Percentiles rank a stretch among this genome's conserved stretches.
phyloP scores from a whole-genome alignment of 2,113 vertebrate genomes.

The Lipotes vexillifer region DNA sequence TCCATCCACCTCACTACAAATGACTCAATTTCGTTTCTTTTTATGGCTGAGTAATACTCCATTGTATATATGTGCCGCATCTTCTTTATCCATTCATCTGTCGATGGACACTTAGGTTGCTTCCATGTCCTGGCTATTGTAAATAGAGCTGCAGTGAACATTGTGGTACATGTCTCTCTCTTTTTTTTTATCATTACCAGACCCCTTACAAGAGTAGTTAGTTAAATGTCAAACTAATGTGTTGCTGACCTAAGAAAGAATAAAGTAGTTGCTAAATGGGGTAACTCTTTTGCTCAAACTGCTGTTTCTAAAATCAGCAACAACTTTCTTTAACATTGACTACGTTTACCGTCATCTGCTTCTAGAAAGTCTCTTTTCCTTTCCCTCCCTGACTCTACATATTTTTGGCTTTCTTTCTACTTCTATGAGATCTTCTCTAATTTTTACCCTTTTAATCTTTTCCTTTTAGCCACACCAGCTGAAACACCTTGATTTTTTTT shows the following conservation, averaged over 20 bases:
- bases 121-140: too few relatives aligned
- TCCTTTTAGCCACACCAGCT: background rate
- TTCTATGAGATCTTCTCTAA: background rate
- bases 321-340: background rate
- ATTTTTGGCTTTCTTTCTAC: background rate
- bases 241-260: background rate
- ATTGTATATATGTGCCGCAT: too few relatives aligned
- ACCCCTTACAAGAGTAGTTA: background rate
- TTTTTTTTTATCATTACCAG: background rate
- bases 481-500: background rate
- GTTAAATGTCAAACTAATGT: background rate
- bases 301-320: background rate
- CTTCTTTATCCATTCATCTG: too few relatives aligned
- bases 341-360: background rate
- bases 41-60: too few relatives aligned
- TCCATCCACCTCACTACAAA: too few relatives aligned
- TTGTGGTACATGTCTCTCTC: too few relatives aligned
- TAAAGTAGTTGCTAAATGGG: background rate
- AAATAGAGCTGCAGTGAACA: too few relatives aligned
- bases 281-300: background rate
- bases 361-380: background rate
- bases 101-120: too few relatives aligned
- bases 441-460: background rate
- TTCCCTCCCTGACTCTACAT: background rate
- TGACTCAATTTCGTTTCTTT: too few relatives aligned